These are phyloP conservation scores for Chondrilla cf. caribensis DNA, from an alignment of 37 sponge, comb jelly and placozoan species.

Conservation along the genomic window DNA sequence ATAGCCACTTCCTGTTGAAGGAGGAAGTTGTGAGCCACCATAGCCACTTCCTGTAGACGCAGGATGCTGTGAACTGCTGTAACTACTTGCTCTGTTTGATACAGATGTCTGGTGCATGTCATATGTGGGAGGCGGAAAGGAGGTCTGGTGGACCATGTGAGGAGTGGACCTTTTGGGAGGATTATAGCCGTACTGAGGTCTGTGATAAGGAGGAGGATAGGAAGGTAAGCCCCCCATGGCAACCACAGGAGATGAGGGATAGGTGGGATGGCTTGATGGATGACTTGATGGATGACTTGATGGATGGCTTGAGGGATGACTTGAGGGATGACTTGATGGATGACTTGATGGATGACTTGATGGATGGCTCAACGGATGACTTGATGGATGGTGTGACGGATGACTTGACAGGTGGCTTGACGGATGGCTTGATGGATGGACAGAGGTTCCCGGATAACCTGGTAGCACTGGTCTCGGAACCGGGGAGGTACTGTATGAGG, in stretches of 20 bases:
- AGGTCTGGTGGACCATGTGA: constrained; percentile 17
- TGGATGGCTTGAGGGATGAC: too few relatives aligned
- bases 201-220: not conserved
- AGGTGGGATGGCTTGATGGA: not conserved
- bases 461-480: not conserved
- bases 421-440: not conserved
- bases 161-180: not conserved
- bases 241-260: not conserved
- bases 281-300: too few relatives aligned
- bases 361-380: not conserved
- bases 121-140: constrained; percentile 10
- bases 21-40: too few relatives aligned
- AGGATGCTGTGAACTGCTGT: too few relatives aligned
- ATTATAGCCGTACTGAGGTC: not conserved
- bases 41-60: too few relatives aligned
- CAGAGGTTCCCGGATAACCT: not conserved
- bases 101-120: not conserved
- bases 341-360: not conserved
- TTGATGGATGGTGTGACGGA: not conserved
- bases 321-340: not conserved
- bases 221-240: not conserved
- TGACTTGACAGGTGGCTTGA: not conserved
- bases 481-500: not conserved
- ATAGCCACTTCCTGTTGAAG: too few relatives aligned
- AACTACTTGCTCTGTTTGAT: too few relatives aligned